Percentiles rank a stretch among this genome's conserved stretches.
Evolutionary conservation across 2,797 vertebrate species (phyloP).

Genomic region (Erethizon dorsatum): DNA sequence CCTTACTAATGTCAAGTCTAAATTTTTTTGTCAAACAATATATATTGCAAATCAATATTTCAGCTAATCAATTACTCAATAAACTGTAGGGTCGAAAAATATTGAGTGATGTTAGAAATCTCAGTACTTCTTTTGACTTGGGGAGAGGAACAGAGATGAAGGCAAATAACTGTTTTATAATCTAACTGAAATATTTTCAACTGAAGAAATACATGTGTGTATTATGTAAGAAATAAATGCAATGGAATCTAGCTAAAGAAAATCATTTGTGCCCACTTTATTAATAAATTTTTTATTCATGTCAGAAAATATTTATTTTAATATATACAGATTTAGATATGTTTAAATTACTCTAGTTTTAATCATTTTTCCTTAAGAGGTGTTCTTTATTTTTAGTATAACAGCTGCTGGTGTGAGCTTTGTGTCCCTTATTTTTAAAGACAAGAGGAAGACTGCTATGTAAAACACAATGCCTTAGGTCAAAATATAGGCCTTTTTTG

Average conservation of each 20-base stretch:
- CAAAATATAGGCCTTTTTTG: neutral
- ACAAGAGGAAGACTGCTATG: neutral
- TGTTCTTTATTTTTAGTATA: no score
- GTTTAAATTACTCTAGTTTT: neutral
- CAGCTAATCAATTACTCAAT: neutral
- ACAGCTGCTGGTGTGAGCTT: no score
- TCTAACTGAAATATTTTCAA: neutral
- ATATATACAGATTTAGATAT: neutral
- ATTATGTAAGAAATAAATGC: neutral
- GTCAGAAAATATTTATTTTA: neutral
- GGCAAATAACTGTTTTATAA: neutral
- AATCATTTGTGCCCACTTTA: neutral
- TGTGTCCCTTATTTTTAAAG: slow-evolving; percentile 37
- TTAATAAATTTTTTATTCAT: neutral
- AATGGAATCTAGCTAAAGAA: neutral
- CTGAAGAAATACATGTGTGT: neutral
- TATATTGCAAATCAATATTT: neutral
- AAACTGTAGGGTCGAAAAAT: neutral
- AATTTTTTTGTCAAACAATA: neutral
- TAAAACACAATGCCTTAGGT: neutral
- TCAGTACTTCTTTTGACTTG: neutral
- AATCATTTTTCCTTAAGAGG: neutral
- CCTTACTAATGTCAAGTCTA: neutral
- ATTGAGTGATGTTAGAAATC: neutral
- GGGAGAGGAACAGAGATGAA: neutral